Conservation (phyloP, 53 echinoderm and acorn worm genomes). For the Actinopyga echinites region DNA sequence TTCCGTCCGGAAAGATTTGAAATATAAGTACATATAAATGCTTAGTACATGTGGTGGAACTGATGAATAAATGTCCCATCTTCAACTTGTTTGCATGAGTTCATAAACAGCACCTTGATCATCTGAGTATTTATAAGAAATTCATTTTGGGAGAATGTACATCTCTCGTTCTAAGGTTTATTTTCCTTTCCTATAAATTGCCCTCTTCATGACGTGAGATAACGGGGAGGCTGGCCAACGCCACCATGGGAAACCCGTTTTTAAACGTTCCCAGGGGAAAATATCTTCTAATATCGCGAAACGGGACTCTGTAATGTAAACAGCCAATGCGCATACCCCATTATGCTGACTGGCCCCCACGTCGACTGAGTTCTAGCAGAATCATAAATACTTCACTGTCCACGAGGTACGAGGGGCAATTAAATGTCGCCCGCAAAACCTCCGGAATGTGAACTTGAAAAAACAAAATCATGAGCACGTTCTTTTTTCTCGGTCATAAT, state of each 20-base stretch:
- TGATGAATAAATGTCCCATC: no score
- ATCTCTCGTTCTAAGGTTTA: not conserved
- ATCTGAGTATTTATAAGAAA: no score
- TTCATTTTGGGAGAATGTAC: no score
- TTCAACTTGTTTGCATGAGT: no score
- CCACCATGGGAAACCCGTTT: conserved; percentile 24
- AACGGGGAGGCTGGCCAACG: not conserved
- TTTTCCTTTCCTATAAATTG: conserved; percentile 29
- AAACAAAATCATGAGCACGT: conserved; percentile 14
- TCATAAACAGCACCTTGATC: no score
- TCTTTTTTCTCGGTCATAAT: no score
- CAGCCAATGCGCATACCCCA: conserved; percentile 15
- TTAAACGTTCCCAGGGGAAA: conserved; percentile 18
- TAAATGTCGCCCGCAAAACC: conserved; percentile 14
- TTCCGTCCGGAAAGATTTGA: no score
- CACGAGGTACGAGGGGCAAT: conserved; percentile 13
- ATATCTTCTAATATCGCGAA: not conserved
- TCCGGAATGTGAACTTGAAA: conserved; percentile 8
- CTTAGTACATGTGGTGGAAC: no score
- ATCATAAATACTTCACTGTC: conserved; percentile 21
- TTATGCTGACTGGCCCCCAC: conserved; percentile 9
- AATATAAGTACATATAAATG: no score
- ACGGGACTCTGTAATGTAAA: conserved; percentile 25
- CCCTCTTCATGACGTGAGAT: not conserved
- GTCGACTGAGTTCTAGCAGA: not conserved